Evolutionary conservation across 2,888 invertebrate genomes (phyloP), one percentile per base, ranked within the genome.

Genomic region (Geophilus truncorum): DNA sequence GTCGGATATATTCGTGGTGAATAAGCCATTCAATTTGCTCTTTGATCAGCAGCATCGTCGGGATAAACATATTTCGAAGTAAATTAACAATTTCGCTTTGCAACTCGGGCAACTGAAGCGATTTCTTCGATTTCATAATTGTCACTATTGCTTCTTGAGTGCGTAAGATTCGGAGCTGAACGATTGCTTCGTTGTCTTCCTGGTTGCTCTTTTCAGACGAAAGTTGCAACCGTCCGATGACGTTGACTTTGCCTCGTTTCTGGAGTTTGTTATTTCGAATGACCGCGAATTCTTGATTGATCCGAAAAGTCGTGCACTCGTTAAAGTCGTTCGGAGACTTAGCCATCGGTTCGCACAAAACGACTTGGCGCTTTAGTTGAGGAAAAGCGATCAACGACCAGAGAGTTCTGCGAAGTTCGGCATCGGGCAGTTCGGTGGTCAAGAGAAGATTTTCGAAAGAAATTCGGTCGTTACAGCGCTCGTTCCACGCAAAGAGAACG

Each of bases 401-500:
- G 79, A 99, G 88, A 2, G 98, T 99, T 85, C 97, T 91, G 83
- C 97, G 91, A 78, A 99, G 89, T 88, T 99, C 99, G 9, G 95
- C 93, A 89, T 99, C 94, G 23, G 98, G 98, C 83, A 99, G 89
- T 88, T 98, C 98, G 0, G 99, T 98, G 3, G 98, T 98, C 83
- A 99, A 89, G 85, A 96, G 91, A 81, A 99, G 90, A 89, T 97
- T 97, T 88, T 99, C 99, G 86, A 97, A 97, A n/a, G 95, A 93
- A 82, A 99, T 93, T 88, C 92, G 94, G 85, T 97, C 97, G 84
- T 92, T 89, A 0, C 96, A 95, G 83, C 98, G 90, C 87, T 98
- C 97, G 90, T 99, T 99, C 98, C 98, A 99, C 21, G 97, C 96
- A 89, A 98, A 98, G 70, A 99, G 89, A 18, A 99, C 98, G 51